Conservation (phyloP, 2,113 vertebrate species). For the Urocitellus parryii region DNA sequence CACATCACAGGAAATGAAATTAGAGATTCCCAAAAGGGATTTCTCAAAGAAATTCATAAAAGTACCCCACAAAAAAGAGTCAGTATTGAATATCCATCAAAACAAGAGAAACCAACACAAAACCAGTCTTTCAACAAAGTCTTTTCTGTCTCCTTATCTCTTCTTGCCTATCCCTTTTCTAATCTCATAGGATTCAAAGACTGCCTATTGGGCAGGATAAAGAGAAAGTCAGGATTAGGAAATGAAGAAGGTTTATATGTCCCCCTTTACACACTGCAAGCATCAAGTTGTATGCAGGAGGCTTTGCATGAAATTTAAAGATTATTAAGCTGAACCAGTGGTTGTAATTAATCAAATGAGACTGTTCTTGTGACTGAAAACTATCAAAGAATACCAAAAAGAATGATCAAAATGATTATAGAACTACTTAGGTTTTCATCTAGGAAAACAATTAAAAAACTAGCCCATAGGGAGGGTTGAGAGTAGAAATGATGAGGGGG, state of each 20-base stretch:
- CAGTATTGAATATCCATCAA: not conserved
- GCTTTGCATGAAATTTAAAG: not conserved
- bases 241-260: not conserved
- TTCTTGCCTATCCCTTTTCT: not conserved
- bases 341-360: not conserved
- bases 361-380: not conserved
- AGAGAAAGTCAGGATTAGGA: not conserved
- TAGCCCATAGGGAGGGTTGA: not conserved
- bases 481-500: not conserved
- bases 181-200: not conserved
- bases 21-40: not conserved
- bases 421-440: not conserved
- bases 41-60: not conserved
- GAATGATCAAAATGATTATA: constrained; percentile 7
- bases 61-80: not conserved
- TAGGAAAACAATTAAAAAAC: not conserved
- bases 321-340: not conserved
- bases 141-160: not conserved
- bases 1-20: not conserved
- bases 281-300: not conserved
- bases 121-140: not conserved
- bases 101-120: not conserved
- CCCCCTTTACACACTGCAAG: not conserved
- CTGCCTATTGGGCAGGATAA: not conserved
- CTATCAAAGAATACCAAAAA: not conserved